A percentile compares a stretch with the other conserved stretches of the same genome.
Conservation (phyloP, 1,140 invertebrate species). For the Drosophila watanabei region DNA sequence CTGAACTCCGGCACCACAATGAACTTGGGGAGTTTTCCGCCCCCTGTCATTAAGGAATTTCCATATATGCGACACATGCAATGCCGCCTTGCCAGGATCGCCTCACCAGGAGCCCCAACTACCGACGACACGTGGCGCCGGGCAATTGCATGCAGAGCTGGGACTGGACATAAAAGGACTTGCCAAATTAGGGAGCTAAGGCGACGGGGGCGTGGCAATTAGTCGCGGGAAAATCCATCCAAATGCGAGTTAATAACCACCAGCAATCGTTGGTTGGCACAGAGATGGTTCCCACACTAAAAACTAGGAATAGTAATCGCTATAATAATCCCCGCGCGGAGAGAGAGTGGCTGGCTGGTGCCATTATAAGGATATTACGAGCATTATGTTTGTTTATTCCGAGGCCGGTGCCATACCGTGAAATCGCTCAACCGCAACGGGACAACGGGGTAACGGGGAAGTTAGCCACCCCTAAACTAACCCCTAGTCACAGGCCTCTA, state of each 20-base stretch:
- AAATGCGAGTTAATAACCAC: slow-evolving; percentile 64
- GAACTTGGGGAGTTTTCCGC: slow-evolving; percentile 50
- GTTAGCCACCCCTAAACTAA: slow-evolving; percentile 41
- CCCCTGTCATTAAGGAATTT: slow-evolving; percentile 75
- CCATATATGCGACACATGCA: slow-evolving; percentile 76
- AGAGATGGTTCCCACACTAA: slow-evolving; percentile 58
- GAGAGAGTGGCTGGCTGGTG: slow-evolving; percentile 21
- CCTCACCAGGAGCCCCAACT: neutral
- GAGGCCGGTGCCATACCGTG: slow-evolving; percentile 63
- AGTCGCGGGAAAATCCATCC: slow-evolving; percentile 61
- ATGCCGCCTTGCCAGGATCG: slow-evolving; percentile 13
- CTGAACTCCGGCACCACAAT: slow-evolving; percentile 43
- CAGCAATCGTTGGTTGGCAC: slow-evolving; percentile 32
- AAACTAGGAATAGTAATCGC: slow-evolving; percentile 16
- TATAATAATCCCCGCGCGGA: slow-evolving; percentile 26
- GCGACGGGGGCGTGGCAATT: slow-evolving; percentile 52
- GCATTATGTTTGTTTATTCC: slow-evolving; percentile 74
- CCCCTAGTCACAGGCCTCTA: slow-evolving; percentile 29
- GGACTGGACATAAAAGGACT: slow-evolving; percentile 34
- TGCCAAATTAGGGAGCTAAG: slow-evolving; percentile 29
- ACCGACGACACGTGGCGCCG: slow-evolving; percentile 38
- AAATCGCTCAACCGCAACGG: slow-evolving; percentile 75
- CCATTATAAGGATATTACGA: slow-evolving; percentile 65
- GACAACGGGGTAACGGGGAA: slow-evolving; percentile 28
- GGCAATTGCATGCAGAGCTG: slow-evolving; percentile 24